Evolutionary conservation across 1,140 invertebrate genomes (phyloP).

Genomic region (Papilio helenus): DNA sequence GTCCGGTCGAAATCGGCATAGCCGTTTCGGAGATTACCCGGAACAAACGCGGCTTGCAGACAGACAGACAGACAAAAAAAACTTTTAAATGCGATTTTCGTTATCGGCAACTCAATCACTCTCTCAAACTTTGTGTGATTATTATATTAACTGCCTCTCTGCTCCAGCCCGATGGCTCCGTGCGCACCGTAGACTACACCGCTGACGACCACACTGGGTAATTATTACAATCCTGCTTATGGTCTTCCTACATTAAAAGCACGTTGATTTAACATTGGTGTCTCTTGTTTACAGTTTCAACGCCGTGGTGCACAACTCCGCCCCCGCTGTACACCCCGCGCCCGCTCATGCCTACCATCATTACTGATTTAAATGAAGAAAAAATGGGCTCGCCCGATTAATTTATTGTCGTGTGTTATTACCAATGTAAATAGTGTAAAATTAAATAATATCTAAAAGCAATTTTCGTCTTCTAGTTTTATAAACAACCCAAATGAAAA

Average conservation of each 20-base stretch:
- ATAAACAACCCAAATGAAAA: not conserved
- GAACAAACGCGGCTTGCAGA: too few species aligned
- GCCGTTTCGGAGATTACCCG: too few species aligned
- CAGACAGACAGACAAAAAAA: too few species aligned
- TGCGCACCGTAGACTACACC: slow-evolving; percentile 49
- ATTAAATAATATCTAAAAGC: not conserved
- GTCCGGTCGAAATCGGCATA: too few species aligned
- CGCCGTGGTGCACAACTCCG: slow-evolving; percentile 34
- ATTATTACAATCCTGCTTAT: not conserved
- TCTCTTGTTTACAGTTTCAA: slow-evolving; percentile 22
- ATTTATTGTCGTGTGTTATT: slow-evolving; percentile 13
- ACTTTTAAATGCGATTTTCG: too few species aligned
- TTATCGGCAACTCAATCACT: too few species aligned
- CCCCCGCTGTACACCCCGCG: slow-evolving; percentile 27
- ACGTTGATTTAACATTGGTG: not conserved
- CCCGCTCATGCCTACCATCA: slow-evolving; percentile 29
- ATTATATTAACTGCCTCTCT: too few species aligned
- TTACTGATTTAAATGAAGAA: slow-evolving; percentile 24
- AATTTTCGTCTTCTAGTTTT: not conserved
- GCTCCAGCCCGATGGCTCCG: slow-evolving; percentile 40
- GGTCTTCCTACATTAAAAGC: not conserved
- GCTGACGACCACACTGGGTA: slow-evolving; percentile 46
- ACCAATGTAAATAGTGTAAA: slow-evolving; percentile 30
- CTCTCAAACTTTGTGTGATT: too few species aligned
- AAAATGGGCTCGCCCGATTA: not conserved